Evolutionary conservation across 2,113 vertebrate species (phyloP).

Genomic region (Mustelus asterias): DNA sequence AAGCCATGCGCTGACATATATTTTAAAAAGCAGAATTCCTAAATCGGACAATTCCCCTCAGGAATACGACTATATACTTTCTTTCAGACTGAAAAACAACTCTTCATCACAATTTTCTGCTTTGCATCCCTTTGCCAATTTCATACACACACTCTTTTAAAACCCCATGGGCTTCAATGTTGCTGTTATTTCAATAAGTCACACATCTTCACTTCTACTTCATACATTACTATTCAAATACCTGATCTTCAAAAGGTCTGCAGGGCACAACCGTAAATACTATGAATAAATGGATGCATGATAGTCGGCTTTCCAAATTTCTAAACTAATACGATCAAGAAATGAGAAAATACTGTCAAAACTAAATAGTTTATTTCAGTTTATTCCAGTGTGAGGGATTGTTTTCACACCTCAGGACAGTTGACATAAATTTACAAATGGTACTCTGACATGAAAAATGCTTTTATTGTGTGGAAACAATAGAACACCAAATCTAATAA

Average conservation of each 20-base stretch:
- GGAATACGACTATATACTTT: not conserved
- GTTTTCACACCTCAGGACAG: not conserved
- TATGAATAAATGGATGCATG: not conserved
- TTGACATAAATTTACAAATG: not conserved
- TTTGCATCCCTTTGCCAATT: not conserved
- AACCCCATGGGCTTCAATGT: not conserved
- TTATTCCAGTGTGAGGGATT: not conserved
- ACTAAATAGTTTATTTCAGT: not conserved
- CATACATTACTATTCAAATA: not conserved
- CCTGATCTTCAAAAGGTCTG: not conserved
- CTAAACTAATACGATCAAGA: not conserved
- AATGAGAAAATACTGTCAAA: not conserved
- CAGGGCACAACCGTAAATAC: not conserved
- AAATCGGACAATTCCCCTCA: not conserved
- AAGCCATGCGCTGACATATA: not conserved
- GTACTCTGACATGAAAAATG: not conserved
- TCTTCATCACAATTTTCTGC: not conserved
- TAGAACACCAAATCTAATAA: not conserved
- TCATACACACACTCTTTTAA: not conserved
- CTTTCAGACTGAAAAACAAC: not conserved
- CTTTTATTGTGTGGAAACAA: not conserved
- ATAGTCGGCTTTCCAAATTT: not conserved
- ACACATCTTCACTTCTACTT: not conserved
- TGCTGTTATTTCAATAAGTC: not conserved
- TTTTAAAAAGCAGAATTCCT: not conserved